phyloP scores from a whole-genome alignment of 1,140 invertebrate species.

The Calephelis nemesis region DNA sequence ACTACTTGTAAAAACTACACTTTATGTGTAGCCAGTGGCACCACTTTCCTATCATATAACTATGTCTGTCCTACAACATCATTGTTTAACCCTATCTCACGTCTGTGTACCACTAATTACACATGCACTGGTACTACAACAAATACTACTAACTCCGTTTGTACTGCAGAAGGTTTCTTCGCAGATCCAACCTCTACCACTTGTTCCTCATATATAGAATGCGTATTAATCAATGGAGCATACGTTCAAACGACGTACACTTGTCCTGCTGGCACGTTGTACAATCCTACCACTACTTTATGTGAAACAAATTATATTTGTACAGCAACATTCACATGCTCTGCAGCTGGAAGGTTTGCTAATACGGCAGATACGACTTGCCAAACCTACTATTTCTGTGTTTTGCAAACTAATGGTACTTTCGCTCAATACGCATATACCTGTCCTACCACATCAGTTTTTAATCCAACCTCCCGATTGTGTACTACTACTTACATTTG shows the following conservation, averaged over 20 bases:
- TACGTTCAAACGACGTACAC: constrained; percentile 33
- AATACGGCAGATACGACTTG: constrained; percentile 42
- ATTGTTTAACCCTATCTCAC: constrained; percentile 38
- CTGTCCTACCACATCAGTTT: constrained; percentile 42
- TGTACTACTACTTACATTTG: constrained; percentile 44
- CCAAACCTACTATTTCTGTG: constrained; percentile 44
- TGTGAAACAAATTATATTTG: constrained; percentile 44
- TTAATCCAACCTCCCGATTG: constrained; percentile 32
- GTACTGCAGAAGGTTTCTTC: constrained; percentile 45
- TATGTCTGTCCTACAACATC: constrained; percentile 49
- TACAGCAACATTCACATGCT: constrained; percentile 36
- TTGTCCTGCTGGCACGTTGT: constrained; percentile 34
- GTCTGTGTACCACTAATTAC: constrained; percentile 17
- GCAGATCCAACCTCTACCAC: constrained; percentile 39
- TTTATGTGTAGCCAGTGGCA: constrained; percentile 39
- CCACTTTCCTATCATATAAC: constrained; percentile 42
- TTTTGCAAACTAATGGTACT: constrained; percentile 29
- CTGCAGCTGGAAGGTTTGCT: constrained; percentile 45
- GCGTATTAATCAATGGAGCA: constrained; percentile 38
- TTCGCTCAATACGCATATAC: constrained; percentile 40
- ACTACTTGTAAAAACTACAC: constrained; percentile 53
- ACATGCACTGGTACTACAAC: constrained; percentile 38
- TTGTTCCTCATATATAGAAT: constrained; percentile 46
- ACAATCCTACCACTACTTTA: constrained; percentile 44
- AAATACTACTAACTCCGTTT: constrained; percentile 34